Base-by-base conservation (phyloP, 2,113 vertebrate genomes). In the Lasiurus cinereus region DNA sequence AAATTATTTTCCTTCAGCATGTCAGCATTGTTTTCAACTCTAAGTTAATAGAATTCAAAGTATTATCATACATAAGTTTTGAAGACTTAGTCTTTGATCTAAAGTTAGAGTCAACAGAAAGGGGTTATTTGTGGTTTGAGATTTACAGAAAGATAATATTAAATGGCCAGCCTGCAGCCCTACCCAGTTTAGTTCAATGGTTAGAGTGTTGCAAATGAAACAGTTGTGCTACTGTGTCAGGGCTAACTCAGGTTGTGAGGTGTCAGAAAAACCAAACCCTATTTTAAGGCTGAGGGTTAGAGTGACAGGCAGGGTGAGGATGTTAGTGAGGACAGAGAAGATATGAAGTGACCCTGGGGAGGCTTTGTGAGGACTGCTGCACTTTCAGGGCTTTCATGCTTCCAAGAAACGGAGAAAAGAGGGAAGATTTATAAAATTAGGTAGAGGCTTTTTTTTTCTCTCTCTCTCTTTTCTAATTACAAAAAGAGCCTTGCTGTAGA, bases 21-120 rank as follows among this genome's bases (percentile, higher is more conserved):
- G 21, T 50, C 64, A 74, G 22, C 74, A 78, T 43, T 88, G 48
- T 84, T 79, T 94, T 94, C 59, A 83, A 13, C 29, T 86, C 12
- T 67, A 67, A 70, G 46, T 77, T 83, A 89, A 67, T 18, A 67
- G 43, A 43, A 54, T 83, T 84, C 31, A 36, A 29, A 4, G 14
- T 56, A 54, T 6, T 90, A 21, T 73, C 69, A 67, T 24, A 89
- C 24, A 66, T 69, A 64, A 48, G 77, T 52, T 82, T 89, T 27
- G 43, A 36, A 64, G 43, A 56, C n/a, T 77, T 83, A 50, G 43
- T 91, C 33, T 62, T 95, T 74, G n/a, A 59, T 91, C 83, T 82
- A 56, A 91, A 93, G 78, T 93, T 83, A 87, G 2, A 46, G 56
- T 19, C 31, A 39, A 43, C 46, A 94, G 73, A 62, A 52, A 73